Percentiles rank a stretch among this genome's conserved stretches.
Conservation (phyloP, 1,140 invertebrate genomes). For the Drosophila sproati region DNA sequence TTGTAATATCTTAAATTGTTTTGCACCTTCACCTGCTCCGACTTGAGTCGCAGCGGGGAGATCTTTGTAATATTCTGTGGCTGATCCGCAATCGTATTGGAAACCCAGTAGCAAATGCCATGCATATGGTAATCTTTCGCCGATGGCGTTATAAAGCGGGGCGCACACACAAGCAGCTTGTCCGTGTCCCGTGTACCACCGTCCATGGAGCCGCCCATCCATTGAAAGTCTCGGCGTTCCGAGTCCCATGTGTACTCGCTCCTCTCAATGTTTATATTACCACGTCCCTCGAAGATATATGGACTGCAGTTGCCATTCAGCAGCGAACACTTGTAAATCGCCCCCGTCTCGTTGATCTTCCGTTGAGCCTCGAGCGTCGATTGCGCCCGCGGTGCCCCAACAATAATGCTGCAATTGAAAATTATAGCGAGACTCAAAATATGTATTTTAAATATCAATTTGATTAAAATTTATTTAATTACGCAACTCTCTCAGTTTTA, state of each 20-base stretch:
- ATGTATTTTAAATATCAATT: too few relatives aligned
- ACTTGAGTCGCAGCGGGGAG: constrained; percentile 65
- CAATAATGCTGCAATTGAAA: constrained; percentile 63
- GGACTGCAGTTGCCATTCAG: constrained; percentile 57
- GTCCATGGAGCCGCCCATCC: constrained; percentile 82
- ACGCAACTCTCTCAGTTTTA: too few relatives aligned
- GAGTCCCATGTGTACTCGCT: constrained; percentile 71
- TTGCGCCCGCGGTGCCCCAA: constrained; percentile 81
- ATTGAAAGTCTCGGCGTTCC: constrained; percentile 70
- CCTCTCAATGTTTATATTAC: constrained; percentile 44
- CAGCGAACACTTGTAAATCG: constrained; percentile 75
- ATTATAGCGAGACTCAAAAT: not conserved
- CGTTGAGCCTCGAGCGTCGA: constrained; percentile 75
- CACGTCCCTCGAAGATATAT: constrained; percentile 67
- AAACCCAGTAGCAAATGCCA: constrained; percentile 85
- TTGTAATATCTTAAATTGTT: constrained; percentile 69
- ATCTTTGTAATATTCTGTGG: constrained; percentile 66
- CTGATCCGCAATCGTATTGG: constrained; percentile 61
- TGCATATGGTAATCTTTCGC: constrained; percentile 80
- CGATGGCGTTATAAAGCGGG: constrained; percentile 64
- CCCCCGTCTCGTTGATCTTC: constrained; percentile 79
- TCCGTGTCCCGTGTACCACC: constrained; percentile 71
- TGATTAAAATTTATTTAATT: too few relatives aligned
- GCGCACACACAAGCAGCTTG: constrained; percentile 78
- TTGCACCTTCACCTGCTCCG: constrained; percentile 50